Conservation (phyloP, 2,113 vertebrate genomes). For the Grantiella picta region DNA sequence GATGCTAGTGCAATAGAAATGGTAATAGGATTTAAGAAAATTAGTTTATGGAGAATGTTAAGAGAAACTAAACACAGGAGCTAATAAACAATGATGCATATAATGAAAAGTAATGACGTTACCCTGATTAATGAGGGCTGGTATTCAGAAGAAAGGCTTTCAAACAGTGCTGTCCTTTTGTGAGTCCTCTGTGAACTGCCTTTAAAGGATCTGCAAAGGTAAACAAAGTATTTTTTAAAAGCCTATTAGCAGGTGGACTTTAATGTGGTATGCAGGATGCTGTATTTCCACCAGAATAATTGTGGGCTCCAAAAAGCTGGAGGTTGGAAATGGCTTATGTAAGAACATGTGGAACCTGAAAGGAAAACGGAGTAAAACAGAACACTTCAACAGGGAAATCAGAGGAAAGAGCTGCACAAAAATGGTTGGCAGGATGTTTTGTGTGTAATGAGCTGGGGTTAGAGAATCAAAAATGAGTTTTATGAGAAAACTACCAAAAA, state of each 20-base stretch:
- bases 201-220: background rate
- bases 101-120: slow-evolving; percentile 25
- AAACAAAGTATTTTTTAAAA: background rate
- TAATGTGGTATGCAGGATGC: background rate
- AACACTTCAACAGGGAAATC: background rate
- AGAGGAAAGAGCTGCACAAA: background rate
- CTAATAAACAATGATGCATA: background rate
- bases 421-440: background rate
- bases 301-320: background rate
- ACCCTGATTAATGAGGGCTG: background rate
- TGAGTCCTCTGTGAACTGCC: background rate
- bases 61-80: background rate
- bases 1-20: background rate
- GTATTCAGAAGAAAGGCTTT: background rate
- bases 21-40: background rate
- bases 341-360: background rate
- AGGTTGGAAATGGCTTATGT: background rate
- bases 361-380: background rate
- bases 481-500: background rate
- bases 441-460: background rate
- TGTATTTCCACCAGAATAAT: background rate
- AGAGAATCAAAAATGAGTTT: background rate
- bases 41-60: background rate
- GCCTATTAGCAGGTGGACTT: background rate
- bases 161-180: background rate